A percentile compares a stretch with the other conserved stretches of the same genome.
Conservation (phyloP, 2,113 vertebrate genomes). For the Eurypyga helias region DNA sequence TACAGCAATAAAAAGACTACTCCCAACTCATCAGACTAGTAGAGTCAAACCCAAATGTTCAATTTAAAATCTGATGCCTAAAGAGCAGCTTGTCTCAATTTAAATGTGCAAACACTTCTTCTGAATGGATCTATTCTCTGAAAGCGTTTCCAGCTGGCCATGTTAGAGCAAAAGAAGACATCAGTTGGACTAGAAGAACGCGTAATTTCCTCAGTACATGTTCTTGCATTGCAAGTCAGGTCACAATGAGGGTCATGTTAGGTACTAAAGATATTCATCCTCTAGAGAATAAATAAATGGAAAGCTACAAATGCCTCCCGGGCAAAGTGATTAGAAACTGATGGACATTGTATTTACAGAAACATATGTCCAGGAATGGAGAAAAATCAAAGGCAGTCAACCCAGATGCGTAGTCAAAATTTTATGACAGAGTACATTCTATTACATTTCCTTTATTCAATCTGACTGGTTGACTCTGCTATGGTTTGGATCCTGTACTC, state of each 20-base stretch:
- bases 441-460: conserved; percentile 1
- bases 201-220: not conserved
- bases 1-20: not conserved
- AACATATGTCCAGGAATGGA: conserved; percentile 26
- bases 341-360: conserved; percentile 35
- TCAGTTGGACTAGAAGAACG: not conserved
- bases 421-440: conserved; percentile 21
- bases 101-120: conserved; percentile 53
- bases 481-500: not conserved
- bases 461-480: not conserved
- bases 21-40: conserved; percentile 3
- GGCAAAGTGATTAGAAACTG: conserved; percentile 45
- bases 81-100: conserved; percentile 59
- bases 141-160: conserved; percentile 61
- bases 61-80: conserved; percentile 34
- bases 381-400: conserved; percentile 37
- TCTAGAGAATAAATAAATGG: conserved; percentile 48
- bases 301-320: conserved; percentile 31
- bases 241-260: conserved; percentile 41
- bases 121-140: conserved; percentile 32
- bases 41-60: conserved; percentile 25
- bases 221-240: conserved; percentile 49
- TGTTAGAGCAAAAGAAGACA: conserved; percentile 46
- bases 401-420: conserved; percentile 46
- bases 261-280: conserved; percentile 50